phyloP scores from a whole-genome alignment of 2,797 vertebrate species.

The Poliocrania exsul region DNA sequence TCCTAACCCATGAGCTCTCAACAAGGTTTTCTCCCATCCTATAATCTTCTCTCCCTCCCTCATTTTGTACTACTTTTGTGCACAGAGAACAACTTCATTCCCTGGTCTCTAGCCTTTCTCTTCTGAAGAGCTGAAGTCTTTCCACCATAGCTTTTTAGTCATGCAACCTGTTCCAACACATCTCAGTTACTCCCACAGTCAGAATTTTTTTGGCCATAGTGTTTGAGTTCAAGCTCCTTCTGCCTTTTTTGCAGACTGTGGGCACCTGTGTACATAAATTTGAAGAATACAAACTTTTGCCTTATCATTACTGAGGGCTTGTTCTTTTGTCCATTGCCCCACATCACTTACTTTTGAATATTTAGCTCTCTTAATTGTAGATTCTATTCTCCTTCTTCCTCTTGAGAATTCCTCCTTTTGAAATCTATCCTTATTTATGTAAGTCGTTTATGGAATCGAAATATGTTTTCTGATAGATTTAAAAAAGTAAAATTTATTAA shows the following conservation, averaged over 20 bases:
- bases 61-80: background rate
- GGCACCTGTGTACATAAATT: background rate
- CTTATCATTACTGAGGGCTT: background rate
- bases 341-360: background rate
- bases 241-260: background rate
- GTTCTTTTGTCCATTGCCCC: background rate
- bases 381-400: background rate
- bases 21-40: background rate
- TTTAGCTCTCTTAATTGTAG: background rate
- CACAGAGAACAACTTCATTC: background rate
- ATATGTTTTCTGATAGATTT: background rate
- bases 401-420: background rate
- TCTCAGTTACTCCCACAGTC: background rate
- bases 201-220: background rate
- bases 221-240: background rate
- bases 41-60: background rate
- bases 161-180: background rate
- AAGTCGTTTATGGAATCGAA: background rate
- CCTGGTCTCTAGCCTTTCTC: background rate
- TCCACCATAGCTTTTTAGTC: background rate
- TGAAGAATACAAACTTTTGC: background rate
- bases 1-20: background rate
- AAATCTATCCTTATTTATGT: background rate
- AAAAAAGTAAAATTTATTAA: background rate
- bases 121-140: background rate